Base-by-base conservation (phyloP, 2,113 vertebrate genomes). In the Bujurquina vittata region DNA sequence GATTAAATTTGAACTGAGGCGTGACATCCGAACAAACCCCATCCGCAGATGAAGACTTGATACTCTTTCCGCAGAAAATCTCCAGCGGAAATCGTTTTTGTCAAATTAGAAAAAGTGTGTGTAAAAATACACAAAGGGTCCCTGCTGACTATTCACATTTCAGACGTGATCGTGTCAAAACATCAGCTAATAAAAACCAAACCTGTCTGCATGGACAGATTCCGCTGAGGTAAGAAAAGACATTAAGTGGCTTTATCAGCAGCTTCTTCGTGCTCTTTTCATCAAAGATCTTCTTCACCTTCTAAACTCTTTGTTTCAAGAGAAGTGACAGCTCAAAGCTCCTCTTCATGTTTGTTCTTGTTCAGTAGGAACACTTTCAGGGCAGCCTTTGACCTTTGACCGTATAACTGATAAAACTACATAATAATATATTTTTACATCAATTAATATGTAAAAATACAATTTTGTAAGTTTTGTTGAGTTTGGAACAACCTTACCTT, bases 401-500 rank as follows among this genome's bases (percentile, higher is more conserved):
- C n/a, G 10, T 17, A 33, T n/a, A 8, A 29, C 61, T 26, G 37
- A 22, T 22, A 10, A 11, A 49, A 12, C 4, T 2, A 40, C 22
- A 35, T 3, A 43, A 43, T 10, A 46, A 14, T n/a, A n/a, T n/a
- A n/a, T n/a, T n/a, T n/a, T n/a, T n/a, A n/a, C 26, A n/a, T 10
- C 55, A 60, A 5, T 3, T 2, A 58, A 17, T 10, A 14, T 37
- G 17, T 4, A 29, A 72, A 7, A 11, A 9, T 20, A n/a, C 10
- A 2, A 33, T 33, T 33, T 33, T 35, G 23, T 52, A 7, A 9
- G 14, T 5, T 0, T 18, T 26, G 49, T 6, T 1, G 22, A 67
- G 58, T 3, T 31, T 57, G 46, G 40, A 26, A 23, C 43, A 17
- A 15, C 15, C 95, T 95, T 94, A 99, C 98, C 98, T 99, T 99